A percentile compares a stretch with the other conserved stretches of the same genome.
Conservation (phyloP, 2,113 vertebrate genomes). For the Eulemur rufifrons region DNA sequence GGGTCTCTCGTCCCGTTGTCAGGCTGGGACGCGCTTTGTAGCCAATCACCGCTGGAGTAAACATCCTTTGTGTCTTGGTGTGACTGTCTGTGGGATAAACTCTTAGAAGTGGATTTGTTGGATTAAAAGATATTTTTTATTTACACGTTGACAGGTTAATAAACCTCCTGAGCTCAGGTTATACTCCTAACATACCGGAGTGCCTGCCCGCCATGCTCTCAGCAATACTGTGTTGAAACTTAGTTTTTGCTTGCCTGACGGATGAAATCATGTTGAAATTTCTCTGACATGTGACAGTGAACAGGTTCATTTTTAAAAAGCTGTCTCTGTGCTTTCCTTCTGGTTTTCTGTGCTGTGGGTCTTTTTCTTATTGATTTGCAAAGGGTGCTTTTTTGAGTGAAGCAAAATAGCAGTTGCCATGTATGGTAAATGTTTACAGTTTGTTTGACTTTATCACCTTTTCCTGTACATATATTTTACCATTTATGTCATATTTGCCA, state of each 20-base stretch:
- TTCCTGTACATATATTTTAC: not conserved
- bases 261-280: not conserved
- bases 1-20: fast-evolving
- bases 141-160: no score
- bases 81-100: not conserved
- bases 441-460: not conserved
- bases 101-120: not conserved
- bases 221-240: fast-evolving
- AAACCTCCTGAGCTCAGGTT: not conserved
- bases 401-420: no score
- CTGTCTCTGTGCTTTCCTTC: not conserved
- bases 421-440: no score
- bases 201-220: fast-evolving
- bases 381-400: not conserved
- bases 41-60: not conserved
- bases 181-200: fast-evolving
- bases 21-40: fast-evolving
- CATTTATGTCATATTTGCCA: not conserved
- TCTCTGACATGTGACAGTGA: not conserved
- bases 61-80: fast-evolving
- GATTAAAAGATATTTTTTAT: not conserved
- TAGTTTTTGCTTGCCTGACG: not conserved
- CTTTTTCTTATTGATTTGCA: not conserved
- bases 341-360: not conserved
- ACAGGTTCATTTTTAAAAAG: not conserved